Percentiles rank a stretch among this genome's conserved stretches.
phyloP scores from a whole-genome alignment of 2,888 invertebrate genomes.

The Chloroclysta siterata region DNA sequence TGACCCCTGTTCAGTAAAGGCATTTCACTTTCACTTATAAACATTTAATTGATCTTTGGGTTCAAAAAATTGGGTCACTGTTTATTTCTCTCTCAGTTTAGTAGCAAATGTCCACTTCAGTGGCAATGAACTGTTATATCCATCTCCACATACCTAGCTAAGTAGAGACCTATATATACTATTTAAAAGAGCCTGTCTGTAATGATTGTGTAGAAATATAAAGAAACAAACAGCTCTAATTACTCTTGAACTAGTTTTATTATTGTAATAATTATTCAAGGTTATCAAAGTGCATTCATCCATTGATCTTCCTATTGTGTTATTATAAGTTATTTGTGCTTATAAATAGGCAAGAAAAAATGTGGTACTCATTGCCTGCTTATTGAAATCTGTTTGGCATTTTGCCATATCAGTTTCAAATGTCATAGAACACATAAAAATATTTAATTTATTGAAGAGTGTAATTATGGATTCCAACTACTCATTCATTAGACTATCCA shows the following conservation, averaged over 20 bases:
- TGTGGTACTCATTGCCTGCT: slow-evolving; percentile 35
- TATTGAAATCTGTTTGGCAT: slow-evolving; percentile 31
- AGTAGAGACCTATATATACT: not conserved
- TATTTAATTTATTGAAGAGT: not conserved
- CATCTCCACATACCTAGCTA: not conserved
- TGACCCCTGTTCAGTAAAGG: no score
- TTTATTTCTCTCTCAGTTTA: no score
- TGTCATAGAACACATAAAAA: slow-evolving; percentile 5
- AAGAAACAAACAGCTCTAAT: slow-evolving; percentile 6
- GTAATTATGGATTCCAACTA: no score
- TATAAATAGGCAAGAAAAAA: slow-evolving; percentile 31
- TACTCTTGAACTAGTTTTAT: slow-evolving; percentile 25
- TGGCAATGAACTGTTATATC: no score
- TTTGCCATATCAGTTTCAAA: slow-evolving; percentile 24
- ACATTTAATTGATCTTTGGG: no score
- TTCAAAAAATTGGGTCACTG: no score
- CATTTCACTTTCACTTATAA: no score
- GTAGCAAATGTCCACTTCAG: no score
- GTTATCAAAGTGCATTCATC: slow-evolving; percentile 45
- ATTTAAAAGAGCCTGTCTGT: not conserved
- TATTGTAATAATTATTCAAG: slow-evolving; percentile 36
- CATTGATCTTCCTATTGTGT: slow-evolving; percentile 44
- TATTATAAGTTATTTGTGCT: slow-evolving; percentile 26
- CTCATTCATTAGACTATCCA: no score
- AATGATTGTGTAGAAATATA: not conserved